Conservation (phyloP, 2,797 vertebrate species). For the Sarcophilus harrisii region DNA sequence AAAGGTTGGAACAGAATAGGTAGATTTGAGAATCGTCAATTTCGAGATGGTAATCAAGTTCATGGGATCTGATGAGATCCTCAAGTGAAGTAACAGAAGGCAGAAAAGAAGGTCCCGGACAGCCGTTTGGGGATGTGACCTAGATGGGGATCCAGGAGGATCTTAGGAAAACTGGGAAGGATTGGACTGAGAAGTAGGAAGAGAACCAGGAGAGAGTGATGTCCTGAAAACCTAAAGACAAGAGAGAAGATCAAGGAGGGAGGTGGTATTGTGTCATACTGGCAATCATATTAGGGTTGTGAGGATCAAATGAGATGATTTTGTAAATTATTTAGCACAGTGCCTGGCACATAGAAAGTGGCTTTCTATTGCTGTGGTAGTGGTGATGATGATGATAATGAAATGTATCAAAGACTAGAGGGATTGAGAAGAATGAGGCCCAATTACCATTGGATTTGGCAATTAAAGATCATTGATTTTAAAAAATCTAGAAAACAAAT, state of each 20-base stretch:
- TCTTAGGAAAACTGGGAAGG: not conserved
- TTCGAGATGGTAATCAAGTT: not conserved
- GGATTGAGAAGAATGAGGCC: not conserved
- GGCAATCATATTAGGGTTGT: not conserved
- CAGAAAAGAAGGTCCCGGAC: not conserved
- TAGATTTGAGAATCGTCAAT: not conserved
- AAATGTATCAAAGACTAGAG: not conserved
- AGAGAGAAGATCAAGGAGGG: not conserved
- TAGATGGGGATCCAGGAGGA: not conserved
- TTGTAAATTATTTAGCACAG: not conserved
- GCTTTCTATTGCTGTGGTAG: not conserved
- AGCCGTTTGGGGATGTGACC: not conserved
- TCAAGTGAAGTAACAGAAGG: not conserved
- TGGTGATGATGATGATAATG: not conserved
- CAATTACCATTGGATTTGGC: not conserved
- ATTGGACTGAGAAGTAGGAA: not conserved
- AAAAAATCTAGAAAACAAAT: too few species aligned
- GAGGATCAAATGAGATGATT: not conserved
- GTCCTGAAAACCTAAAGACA: not conserved
- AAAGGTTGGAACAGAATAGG: not conserved
- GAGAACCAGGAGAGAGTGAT: not conserved
- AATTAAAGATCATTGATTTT: not conserved
- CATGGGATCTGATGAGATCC: not conserved
- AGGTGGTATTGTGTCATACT: not conserved
- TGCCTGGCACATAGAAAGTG: not conserved